These are phyloP conservation scores for Hylia prasina DNA, from an alignment of 2,113 vertebrate species.

Conservation along the genomic window DNA sequence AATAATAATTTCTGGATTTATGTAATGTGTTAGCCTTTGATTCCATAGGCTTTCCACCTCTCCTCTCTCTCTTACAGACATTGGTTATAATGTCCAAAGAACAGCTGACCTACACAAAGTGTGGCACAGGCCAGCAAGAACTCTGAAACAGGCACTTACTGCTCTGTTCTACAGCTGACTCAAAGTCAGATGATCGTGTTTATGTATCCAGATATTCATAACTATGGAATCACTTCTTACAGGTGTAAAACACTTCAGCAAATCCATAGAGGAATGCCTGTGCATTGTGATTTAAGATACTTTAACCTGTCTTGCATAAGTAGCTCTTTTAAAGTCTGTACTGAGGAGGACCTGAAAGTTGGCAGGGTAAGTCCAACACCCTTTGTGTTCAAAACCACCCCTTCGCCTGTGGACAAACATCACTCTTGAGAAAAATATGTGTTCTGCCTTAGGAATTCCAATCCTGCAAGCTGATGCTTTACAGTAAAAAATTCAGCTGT, in stretches of 20 bases:
- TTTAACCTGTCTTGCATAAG: not conserved
- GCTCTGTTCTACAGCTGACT: not conserved
- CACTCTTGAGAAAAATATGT: not conserved
- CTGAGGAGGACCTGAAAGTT: not conserved
- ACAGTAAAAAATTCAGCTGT: not conserved
- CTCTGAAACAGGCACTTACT: not conserved
- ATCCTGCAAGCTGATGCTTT: not conserved
- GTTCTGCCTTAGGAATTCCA: not conserved
- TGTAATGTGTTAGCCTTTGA: not conserved
- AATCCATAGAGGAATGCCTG: rapidly evolving
- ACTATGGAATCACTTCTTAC: not conserved
- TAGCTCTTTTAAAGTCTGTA: not conserved
- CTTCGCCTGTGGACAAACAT: not conserved
- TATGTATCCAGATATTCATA: not conserved
- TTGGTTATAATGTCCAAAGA: not conserved
- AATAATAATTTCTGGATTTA: not conserved
- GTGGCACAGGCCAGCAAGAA: not conserved
- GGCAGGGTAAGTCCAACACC: not conserved
- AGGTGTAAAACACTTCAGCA: not conserved
- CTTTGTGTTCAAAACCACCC: not conserved
- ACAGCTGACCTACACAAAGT: not conserved
- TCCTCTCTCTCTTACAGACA: not conserved
- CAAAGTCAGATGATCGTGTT: not conserved
- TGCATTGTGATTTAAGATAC: not conserved
- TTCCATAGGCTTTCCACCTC: not conserved